These are phyloP conservation scores for Zaprionus africanus DNA, from an alignment of 1,140 invertebrate genomes.

Conservation along the genomic window DNA sequence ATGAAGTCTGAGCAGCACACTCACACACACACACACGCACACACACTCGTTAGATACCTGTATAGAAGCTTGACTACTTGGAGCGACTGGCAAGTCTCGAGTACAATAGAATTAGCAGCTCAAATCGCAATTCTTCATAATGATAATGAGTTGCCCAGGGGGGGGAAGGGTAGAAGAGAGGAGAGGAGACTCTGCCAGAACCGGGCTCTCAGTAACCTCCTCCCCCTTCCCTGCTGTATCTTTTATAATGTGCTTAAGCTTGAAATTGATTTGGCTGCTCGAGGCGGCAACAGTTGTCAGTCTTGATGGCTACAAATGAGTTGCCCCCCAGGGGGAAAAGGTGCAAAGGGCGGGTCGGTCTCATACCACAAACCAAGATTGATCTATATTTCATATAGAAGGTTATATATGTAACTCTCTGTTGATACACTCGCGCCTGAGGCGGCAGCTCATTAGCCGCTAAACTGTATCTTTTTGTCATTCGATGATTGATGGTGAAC, in stretches of 20 bases:
- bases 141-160: slow-evolving; percentile 17
- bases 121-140: slow-evolving; percentile 33
- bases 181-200: neutral
- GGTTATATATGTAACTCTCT: neutral
- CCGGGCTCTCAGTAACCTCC: neutral
- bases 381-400: slow-evolving; percentile 36
- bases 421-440: slow-evolving; percentile 22
- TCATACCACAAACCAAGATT: slow-evolving; percentile 38
- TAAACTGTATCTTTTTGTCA: slow-evolving; percentile 42
- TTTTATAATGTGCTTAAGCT: slow-evolving; percentile 28
- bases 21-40: slow-evolving; percentile 13
- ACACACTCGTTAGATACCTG: slow-evolving; percentile 7
- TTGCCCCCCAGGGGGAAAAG: slow-evolving; percentile 12
- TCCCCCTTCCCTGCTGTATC: neutral
- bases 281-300: slow-evolving; percentile 44
- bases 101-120: neutral
- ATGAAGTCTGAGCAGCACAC: slow-evolving; percentile 38
- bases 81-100: slow-evolving; percentile 17
- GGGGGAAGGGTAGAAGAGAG: neutral
- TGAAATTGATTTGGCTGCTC: slow-evolving; percentile 43
- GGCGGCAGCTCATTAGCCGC: slow-evolving; percentile 35
- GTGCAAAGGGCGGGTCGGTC: slow-evolving; percentile 10
- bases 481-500: slow-evolving; percentile 42
- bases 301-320: slow-evolving; percentile 43
- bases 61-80: slow-evolving; percentile 32